Percentiles rank a stretch among this genome's conserved stretches.
phyloP scores from a whole-genome alignment of 64 coral and sea anemone genomes.

The Actinia equina region DNA sequence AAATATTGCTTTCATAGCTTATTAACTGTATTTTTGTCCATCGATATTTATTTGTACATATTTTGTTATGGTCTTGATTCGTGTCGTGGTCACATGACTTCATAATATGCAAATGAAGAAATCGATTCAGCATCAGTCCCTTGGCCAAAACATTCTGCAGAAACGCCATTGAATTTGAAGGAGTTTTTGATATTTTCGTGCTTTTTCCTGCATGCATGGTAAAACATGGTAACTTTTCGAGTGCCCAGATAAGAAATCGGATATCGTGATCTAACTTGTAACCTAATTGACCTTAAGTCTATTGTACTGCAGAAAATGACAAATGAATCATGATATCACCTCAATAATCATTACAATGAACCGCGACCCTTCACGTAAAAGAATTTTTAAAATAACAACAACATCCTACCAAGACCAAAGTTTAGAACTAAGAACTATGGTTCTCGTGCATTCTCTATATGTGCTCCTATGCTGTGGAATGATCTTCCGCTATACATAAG shows the following conservation, averaged over 20 bases:
- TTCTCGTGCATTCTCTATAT: too few species aligned
- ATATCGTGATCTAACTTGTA: neutral
- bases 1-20: neutral
- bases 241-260: neutral
- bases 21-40: neutral
- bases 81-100: neutral
- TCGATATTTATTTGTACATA: neutral
- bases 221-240: neutral
- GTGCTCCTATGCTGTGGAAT: too few species aligned
- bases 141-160: neutral
- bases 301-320: neutral
- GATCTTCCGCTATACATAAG: too few species aligned
- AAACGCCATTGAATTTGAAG: neutral
- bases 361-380: too few species aligned
- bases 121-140: neutral
- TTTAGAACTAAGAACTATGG: too few species aligned
- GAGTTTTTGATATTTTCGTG: neutral
- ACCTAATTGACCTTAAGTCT: neutral
- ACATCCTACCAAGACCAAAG: too few species aligned
- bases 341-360: neutral
- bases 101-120: neutral
- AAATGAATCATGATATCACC: neutral
- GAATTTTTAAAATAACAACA: too few species aligned
- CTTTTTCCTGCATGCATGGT: neutral
- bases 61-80: neutral